These are phyloP conservation scores for Ormyrus nitidulus DNA, from an alignment of 2,888 invertebrate genomes.

Conservation along the genomic window DNA sequence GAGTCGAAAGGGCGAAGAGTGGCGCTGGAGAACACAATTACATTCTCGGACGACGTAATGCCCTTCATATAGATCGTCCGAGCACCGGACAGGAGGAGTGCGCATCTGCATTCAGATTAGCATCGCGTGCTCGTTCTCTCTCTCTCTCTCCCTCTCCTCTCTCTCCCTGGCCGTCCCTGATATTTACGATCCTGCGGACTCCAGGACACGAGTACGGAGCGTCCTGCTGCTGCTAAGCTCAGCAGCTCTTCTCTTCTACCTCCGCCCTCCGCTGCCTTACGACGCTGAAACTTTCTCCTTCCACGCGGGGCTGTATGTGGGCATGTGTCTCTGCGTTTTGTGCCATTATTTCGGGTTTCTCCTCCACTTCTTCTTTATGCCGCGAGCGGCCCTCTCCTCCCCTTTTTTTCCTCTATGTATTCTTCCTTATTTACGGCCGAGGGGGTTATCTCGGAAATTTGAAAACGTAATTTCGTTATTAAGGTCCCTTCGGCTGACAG, in stretches of 20 bases:
- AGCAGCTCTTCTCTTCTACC: conserved; percentile 26
- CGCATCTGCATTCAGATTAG: conserved; percentile 71
- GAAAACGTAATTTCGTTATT: conserved; percentile 43
- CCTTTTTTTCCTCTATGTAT: conserved; percentile 31
- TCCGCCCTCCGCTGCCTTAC: conserved; percentile 18
- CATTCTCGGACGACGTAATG: conserved; percentile 63
- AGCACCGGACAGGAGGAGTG: conserved; percentile 61
- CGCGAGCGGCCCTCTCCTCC: conserved; percentile 25
- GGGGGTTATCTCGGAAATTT: conserved; percentile 39
- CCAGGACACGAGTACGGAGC: conserved; percentile 58
- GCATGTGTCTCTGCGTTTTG: conserved; percentile 30
- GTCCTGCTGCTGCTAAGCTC: conserved; percentile 37
- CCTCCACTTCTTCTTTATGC: conserved; percentile 37
- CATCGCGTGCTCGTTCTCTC: conserved; percentile 62
- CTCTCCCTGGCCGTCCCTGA: conserved; percentile 51
- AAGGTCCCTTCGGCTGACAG: not conserved
- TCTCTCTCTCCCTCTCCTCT: not conserved
- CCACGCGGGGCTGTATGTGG: not conserved
- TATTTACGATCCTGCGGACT: conserved; percentile 66
- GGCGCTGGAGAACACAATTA: conserved; percentile 60
- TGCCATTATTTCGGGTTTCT: conserved; percentile 46
- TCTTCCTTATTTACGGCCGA: conserved; percentile 32
- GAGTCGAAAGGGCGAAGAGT: conserved; percentile 56
- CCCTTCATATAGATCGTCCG: conserved; percentile 64
- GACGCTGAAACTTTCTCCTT: conserved; percentile 41